Conservation (phyloP, 2,797 vertebrate species). For the Ptychobarbus kaznakovi region DNA sequence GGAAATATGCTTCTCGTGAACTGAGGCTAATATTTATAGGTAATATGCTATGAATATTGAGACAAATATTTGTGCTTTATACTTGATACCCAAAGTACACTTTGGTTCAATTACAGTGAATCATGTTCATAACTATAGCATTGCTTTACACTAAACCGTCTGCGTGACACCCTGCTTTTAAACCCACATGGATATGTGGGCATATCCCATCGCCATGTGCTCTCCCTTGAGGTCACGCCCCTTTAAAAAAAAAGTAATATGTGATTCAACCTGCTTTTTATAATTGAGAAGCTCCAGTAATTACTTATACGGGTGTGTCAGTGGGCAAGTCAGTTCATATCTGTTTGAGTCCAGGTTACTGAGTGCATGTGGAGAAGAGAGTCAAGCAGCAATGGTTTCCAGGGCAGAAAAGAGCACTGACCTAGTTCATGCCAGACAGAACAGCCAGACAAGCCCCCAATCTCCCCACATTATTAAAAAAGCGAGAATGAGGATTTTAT, state of each 20-base stretch:
- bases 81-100: background rate
- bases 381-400: constrained; percentile 30
- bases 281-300: constrained; percentile 14
- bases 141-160: background rate
- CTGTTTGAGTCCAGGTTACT: constrained; percentile 25
- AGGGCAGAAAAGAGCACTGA: constrained; percentile 40
- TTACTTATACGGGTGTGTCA: constrained; percentile 26
- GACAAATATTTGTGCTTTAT: background rate
- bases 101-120: background rate
- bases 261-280: background rate
- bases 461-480: constrained; percentile 8
- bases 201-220: constrained; percentile 28
- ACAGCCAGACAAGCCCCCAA: constrained; percentile 5
- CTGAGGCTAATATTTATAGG: background rate
- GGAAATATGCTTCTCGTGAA: background rate
- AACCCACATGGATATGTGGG: constrained; percentile 15
- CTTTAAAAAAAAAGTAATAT: background rate
- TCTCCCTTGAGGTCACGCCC: background rate
- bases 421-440: constrained; percentile 47
- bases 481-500: background rate
- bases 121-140: background rate
- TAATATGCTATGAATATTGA: background rate
- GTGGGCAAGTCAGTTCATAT: constrained; percentile 38
- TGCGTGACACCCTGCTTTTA: background rate
- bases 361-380: constrained; percentile 2